Conservation (phyloP, 2,888 invertebrate genomes). For the Chalcis sispes region DNA sequence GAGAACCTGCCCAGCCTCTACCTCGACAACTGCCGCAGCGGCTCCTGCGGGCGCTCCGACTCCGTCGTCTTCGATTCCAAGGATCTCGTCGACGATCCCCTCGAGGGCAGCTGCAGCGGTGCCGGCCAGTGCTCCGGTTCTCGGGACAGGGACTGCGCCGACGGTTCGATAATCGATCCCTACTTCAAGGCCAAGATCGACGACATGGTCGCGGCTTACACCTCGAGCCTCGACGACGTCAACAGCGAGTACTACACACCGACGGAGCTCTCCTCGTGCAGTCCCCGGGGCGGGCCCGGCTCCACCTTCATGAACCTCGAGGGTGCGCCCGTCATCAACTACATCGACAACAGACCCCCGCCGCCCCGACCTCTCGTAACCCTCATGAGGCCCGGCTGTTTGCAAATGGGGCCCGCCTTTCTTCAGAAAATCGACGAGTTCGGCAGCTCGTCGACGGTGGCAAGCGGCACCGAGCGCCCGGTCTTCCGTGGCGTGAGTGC, state of each 20-base stretch:
- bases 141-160: no score
- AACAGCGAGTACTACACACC: slow-evolving; percentile 87
- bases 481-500: slow-evolving; percentile 78
- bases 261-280: slow-evolving; percentile 81
- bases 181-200: slow-evolving; percentile 84
- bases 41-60: slow-evolving; percentile 86
- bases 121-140: no score
- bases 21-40: slow-evolving; percentile 94
- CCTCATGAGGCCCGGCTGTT: slow-evolving; percentile 48
- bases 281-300: slow-evolving; percentile 69
- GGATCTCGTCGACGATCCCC: slow-evolving; percentile 72
- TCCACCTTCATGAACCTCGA: slow-evolving; percentile 72
- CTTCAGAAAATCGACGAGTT: slow-evolving; percentile 65
- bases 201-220: slow-evolving; percentile 79
- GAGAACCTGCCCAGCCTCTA: slow-evolving; percentile 94
- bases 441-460: slow-evolving; percentile 64
- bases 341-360: slow-evolving; percentile 78
- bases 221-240: slow-evolving; percentile 78
- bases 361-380: slow-evolving; percentile 56
- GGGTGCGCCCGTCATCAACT: slow-evolving; percentile 82
- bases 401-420: slow-evolving; percentile 55
- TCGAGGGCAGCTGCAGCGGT: slow-evolving; percentile 75
- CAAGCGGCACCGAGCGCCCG: slow-evolving; percentile 65
- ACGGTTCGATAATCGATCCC: no score
- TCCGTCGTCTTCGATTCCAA: slow-evolving; percentile 83